phyloP scores from a whole-genome alignment of 2,113 vertebrate species.

The Paradoxurus hermaphroditus region DNA sequence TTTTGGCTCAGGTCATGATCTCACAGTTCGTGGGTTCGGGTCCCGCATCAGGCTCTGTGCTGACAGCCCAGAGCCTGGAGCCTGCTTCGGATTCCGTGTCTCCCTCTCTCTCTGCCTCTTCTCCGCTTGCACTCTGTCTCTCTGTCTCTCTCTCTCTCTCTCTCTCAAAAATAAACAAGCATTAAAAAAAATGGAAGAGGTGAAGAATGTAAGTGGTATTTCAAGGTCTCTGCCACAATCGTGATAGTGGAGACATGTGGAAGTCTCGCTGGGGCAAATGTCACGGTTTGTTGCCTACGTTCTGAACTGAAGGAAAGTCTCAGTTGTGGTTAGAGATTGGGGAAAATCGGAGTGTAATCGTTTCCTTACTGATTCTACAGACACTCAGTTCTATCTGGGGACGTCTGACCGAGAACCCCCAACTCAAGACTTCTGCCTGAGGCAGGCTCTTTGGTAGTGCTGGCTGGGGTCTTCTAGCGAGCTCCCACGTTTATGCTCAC shows the following conservation, averaged over 20 bases:
- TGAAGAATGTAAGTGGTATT: neutral
- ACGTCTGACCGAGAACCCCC: neutral
- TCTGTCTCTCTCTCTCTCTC: too few species aligned
- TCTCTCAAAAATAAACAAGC: too few species aligned
- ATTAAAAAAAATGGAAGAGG: neutral
- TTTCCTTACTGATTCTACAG: neutral
- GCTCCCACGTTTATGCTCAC: too few species aligned
- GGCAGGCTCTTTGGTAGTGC: neutral
- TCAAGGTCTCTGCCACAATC: neutral
- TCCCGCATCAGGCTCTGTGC: too few species aligned
- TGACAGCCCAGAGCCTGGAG: too few species aligned
- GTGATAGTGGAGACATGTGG: neutral
- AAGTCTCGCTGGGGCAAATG: neutral
- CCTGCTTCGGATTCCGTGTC: too few species aligned
- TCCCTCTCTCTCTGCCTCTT: too few species aligned
- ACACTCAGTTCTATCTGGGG: neutral
- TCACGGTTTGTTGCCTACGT: neutral
- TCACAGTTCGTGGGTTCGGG: too few species aligned
- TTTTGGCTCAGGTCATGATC: too few species aligned
- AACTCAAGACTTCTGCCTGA: neutral
- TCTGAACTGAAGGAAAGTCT: neutral
- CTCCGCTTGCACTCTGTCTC: too few species aligned
- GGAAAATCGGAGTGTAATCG: neutral
- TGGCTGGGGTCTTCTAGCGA: neutral
- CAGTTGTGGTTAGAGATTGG: neutral